These are phyloP conservation scores for Tortrix viridana DNA, from an alignment of 2,888 invertebrate genomes.

Conservation along the genomic window DNA sequence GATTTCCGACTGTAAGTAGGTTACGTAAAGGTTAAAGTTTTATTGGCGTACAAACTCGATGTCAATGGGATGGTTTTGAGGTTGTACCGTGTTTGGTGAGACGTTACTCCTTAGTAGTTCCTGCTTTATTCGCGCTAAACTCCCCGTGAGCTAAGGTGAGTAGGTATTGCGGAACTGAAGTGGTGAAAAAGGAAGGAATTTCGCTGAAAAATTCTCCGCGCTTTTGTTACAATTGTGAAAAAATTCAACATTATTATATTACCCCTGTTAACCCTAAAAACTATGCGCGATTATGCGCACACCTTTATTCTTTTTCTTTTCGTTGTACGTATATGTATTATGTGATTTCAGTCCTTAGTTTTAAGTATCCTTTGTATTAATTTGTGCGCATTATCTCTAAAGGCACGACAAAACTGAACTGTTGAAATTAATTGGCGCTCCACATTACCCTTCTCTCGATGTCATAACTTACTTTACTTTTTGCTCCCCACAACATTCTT, in stretches of 20 bases:
- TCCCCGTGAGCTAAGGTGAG: too few species aligned
- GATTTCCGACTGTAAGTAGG: constrained; percentile 33
- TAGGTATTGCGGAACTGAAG: not conserved
- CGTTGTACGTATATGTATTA: too few species aligned
- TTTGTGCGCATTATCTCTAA: too few species aligned
- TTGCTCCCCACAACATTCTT: constrained; percentile 15
- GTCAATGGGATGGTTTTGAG: constrained; percentile 26
- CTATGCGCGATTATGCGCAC: not conserved
- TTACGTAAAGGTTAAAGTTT: constrained; percentile 36
- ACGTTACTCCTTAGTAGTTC: not conserved
- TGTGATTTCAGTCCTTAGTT: not conserved
- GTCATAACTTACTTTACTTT: constrained; percentile 24
- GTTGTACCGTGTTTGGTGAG: constrained; percentile 14
- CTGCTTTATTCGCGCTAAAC: too few species aligned
- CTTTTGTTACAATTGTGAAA: too few species aligned
- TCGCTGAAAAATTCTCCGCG: too few species aligned
- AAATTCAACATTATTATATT: too few species aligned
- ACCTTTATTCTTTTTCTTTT: not conserved
- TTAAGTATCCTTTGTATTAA: too few species aligned
- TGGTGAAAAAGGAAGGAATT: not conserved
- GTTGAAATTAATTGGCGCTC: not conserved
- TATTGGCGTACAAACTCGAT: constrained; percentile 29
- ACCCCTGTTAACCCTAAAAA: too few species aligned
- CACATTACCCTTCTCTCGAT: not conserved
- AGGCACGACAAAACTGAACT: not conserved